These are phyloP conservation scores for Cyprinodon diabolis DNA, from an alignment of 2,797 vertebrate genomes.

Conservation along the genomic window DNA sequence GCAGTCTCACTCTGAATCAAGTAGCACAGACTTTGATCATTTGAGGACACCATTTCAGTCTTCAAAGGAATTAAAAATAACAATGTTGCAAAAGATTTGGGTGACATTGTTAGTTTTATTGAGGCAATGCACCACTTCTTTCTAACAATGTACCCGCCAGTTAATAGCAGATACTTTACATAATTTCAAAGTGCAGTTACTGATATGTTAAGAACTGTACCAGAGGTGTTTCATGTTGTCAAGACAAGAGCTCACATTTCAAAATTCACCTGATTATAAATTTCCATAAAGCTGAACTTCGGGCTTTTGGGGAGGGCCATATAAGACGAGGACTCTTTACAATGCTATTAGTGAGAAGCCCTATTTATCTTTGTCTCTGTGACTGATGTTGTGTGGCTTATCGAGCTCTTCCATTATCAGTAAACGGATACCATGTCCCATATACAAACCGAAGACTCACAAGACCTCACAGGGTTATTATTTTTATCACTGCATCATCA, in stretches of 20 bases:
- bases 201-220: not conserved
- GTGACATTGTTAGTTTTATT: constrained; percentile 40
- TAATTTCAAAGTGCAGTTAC: constrained; percentile 44
- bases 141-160: constrained; percentile 46
- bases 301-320: constrained; percentile 79
- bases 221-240: not conserved
- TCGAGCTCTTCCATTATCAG: constrained; percentile 75
- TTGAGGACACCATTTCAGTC: constrained; percentile 49
- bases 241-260: not conserved
- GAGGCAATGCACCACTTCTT: constrained; percentile 17
- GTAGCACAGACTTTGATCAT: constrained; percentile 60
- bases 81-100: constrained; percentile 61
- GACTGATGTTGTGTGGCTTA: constrained; percentile 77
- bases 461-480: constrained; percentile 25
- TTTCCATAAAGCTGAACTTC: constrained; percentile 76
- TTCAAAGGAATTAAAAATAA: constrained; percentile 58
- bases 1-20: constrained; percentile 52
- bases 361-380: constrained; percentile 72
- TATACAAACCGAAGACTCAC: constrained; percentile 56
- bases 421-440: constrained; percentile 64
- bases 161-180: constrained; percentile 29
- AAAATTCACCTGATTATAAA: constrained; percentile 33
- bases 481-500: constrained; percentile 51
- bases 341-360: constrained; percentile 71
- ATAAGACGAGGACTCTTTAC: constrained; percentile 78